Percentiles rank a stretch among this genome's conserved stretches.
Conservation (phyloP, 2,888 invertebrate species). For the Drosophila testacea region DNA sequence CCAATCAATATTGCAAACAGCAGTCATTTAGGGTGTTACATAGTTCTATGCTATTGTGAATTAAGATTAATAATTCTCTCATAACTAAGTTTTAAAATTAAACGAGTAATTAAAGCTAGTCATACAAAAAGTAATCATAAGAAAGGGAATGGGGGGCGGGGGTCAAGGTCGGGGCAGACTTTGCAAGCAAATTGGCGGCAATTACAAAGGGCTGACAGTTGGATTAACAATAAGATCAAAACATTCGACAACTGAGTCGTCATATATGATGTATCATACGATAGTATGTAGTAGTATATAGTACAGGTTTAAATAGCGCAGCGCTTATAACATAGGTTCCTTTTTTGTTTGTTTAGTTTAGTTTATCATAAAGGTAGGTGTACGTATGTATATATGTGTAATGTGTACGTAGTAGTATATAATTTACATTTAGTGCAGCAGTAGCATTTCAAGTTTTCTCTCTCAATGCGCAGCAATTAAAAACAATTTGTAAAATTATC, state of each 20-base stretch:
- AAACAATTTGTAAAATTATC: constrained; percentile 67
- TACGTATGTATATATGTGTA: constrained; percentile 33
- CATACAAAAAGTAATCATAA: constrained; percentile 66
- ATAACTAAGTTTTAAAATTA: constrained; percentile 72
- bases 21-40: constrained; percentile 44
- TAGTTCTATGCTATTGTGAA: constrained; percentile 37
- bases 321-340: constrained; percentile 54
- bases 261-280: constrained; percentile 34
- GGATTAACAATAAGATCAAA: constrained; percentile 56
- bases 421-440: constrained; percentile 67
- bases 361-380: constrained; percentile 24
- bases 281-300: constrained; percentile 56
- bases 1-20: constrained; percentile 50
- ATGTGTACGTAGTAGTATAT: constrained; percentile 35
- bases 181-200: constrained; percentile 77
- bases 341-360: neutral
- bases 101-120: constrained; percentile 66
- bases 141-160: constrained; percentile 20
- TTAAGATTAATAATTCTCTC: constrained; percentile 76
- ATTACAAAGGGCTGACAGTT: constrained; percentile 60
- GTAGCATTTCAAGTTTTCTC: constrained; percentile 35
- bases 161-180: constrained; percentile 16
- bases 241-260: constrained; percentile 54
- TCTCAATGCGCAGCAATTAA: constrained; percentile 57
- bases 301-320: constrained; percentile 70